A percentile compares a stretch with the other conserved stretches of the same genome.
phyloP scores from a whole-genome alignment of 1,140 invertebrate species.

The Conopomorpha cramerella region DNA sequence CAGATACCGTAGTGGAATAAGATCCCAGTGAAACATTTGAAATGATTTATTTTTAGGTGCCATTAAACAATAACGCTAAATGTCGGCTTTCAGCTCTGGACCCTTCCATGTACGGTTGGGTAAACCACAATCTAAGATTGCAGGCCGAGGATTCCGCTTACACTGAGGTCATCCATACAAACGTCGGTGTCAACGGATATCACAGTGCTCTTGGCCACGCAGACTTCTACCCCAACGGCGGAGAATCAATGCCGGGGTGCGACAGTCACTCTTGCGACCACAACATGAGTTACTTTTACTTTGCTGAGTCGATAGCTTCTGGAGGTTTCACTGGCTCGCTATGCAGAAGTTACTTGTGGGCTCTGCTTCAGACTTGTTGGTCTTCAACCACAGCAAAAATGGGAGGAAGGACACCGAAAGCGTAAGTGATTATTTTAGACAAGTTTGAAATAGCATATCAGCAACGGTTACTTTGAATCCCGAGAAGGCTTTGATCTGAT shows the following conservation, averaged over 20 bases:
- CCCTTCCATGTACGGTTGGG: conserved; percentile 55
- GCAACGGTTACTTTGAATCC: too few species aligned
- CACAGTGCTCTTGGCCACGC: conserved; percentile 58
- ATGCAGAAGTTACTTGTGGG: conserved; percentile 21
- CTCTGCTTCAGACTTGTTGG: conserved; percentile 15
- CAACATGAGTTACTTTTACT: conserved; percentile 23
- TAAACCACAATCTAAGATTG: conserved; percentile 41
- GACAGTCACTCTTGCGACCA: conserved; percentile 31
- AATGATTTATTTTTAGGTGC: too few species aligned
- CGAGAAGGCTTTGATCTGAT: too few species aligned
- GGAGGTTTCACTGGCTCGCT: conserved; percentile 27
- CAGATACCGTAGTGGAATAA: too few species aligned
- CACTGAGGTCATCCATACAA: conserved; percentile 70
- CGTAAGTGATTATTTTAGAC: conserved; percentile 15
- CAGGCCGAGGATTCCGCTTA: conserved; percentile 60
- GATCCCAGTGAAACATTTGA: too few species aligned
- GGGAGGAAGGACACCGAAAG: conserved; percentile 29
- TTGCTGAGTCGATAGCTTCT: conserved; percentile 23
- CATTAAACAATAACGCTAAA: neutral
- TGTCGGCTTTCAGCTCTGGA: conserved; percentile 38
- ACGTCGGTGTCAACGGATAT: conserved; percentile 53
- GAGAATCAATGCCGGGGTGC: conserved; percentile 69
- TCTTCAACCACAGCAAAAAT: too few species aligned
- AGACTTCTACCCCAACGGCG: conserved; percentile 73
- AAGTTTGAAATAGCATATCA: too few species aligned